Percentiles rank a stretch among this genome's conserved stretches.
These are phyloP conservation scores for Bombus cullumanus DNA, from an alignment of 1,140 invertebrate genomes.

Conservation along the genomic window DNA sequence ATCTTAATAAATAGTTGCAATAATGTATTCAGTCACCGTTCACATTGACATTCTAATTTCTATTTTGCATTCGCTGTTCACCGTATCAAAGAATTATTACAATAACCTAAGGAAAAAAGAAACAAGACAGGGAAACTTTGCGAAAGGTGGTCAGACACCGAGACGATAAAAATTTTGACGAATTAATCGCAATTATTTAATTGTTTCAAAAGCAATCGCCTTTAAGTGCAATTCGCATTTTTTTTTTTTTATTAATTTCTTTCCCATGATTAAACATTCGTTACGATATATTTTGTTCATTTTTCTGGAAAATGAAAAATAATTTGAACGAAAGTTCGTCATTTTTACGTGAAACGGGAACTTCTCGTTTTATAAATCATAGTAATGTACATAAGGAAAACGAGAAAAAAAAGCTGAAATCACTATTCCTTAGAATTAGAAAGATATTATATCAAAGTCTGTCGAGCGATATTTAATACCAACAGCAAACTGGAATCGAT, in stretches of 20 bases:
- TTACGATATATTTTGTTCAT: no score
- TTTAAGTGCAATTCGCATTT: no score
- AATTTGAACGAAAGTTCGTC: not conserved
- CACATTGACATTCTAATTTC: not conserved
- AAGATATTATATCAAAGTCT: constrained; percentile 12
- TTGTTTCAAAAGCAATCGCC: not conserved
- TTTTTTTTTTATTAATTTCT: no score
- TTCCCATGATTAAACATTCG: no score
- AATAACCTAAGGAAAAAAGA: not conserved
- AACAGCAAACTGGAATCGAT: constrained; percentile 68
- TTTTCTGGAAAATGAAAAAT: no score
- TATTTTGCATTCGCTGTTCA: not conserved
- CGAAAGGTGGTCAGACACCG: not conserved
- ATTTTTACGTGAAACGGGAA: not conserved
- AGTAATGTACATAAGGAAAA: not conserved
- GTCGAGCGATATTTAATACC: constrained; percentile 42
- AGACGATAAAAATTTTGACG: not conserved
- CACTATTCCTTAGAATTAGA: not conserved
- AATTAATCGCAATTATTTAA: not conserved
- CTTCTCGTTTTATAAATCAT: rapidly evolving
- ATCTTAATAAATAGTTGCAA: not conserved
- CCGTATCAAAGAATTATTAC: not conserved
- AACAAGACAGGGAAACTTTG: no score
- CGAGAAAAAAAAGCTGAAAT: not conserved
- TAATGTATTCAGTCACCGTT: not conserved